Evolutionary conservation across 1,140 invertebrate genomes (phyloP), one percentile per base, ranked within the genome.

Genomic region (Drosophila parabipectinata): DNA sequence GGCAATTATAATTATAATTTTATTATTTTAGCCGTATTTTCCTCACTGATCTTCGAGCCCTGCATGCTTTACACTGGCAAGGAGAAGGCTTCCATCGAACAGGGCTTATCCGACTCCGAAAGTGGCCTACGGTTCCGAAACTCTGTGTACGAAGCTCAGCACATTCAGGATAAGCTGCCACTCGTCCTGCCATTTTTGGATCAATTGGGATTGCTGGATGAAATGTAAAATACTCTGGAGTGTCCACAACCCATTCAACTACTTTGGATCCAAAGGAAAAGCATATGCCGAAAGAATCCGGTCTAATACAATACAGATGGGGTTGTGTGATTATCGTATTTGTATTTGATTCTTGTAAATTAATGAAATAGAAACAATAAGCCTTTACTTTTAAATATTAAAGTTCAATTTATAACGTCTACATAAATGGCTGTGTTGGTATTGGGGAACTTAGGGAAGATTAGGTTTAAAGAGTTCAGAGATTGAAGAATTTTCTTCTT

Each of bases 41-140:
- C 75, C 9, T 45, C 60, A 0, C 51, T 89, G n/a, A 30, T 71
- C 1, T 79, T 88, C 9, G 58, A 75, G 24, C 76, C 90, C 0
- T 18, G 56, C 0, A 74, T 78, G 73, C 26, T 82, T 1, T 72
- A 81, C 26, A 69, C 57, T n/a, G 74, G 90, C 37, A 54, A 72
- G 7, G 88, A 91, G 9, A 66, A 88, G 51, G 77, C 78, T 0
- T 80, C 84, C 30, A 72, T 91, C 12, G 69, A 79, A 9, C 67
- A 64, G 28, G 18, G 77, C 0, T 9, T 80, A 12, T 37, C 60
- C 0, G 4, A 21, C 1, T 60, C 64, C 10, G 76, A 88, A 8
- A 50, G 37, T 3, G 72, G 63, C 8, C 5, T 55, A 28, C 52
- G 34, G 5, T 88, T 57, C 12, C 74, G 67, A n/a, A 55, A 62